A percentile compares a stretch with the other conserved stretches of the same genome.
phyloP scores from a whole-genome alignment of 2,797 vertebrate genomes.

The Eospalax fontanierii region DNA sequence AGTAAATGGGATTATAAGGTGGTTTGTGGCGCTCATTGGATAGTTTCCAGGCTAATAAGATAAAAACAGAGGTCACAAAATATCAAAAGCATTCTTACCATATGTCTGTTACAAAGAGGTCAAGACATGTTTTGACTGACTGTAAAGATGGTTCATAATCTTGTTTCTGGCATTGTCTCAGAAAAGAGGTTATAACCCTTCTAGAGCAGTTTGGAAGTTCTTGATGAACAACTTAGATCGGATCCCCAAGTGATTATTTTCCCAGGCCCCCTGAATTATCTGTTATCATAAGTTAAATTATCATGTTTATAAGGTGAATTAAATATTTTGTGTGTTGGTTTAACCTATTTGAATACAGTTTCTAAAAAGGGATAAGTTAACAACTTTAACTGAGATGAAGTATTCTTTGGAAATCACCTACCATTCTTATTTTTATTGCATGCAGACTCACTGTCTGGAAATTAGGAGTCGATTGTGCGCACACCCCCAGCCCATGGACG shows the following conservation, averaged over 20 bases:
- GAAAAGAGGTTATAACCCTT: too few species aligned
- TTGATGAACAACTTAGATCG: background rate
- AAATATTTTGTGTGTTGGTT: background rate
- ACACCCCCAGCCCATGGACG: background rate
- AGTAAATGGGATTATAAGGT: background rate
- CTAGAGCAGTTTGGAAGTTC: background rate
- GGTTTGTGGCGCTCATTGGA: background rate
- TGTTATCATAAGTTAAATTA: too few species aligned
- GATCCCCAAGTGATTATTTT: background rate
- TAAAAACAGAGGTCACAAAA: background rate
- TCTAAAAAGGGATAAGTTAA: background rate
- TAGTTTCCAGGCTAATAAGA: background rate
- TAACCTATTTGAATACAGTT: background rate
- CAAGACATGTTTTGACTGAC: background rate
- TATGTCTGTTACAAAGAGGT: background rate
- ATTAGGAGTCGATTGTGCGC: background rate
- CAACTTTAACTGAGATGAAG: background rate
- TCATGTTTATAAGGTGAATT: background rate
- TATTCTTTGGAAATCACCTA: slow-evolving; percentile 17
- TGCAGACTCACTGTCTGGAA: background rate
- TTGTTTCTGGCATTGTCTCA: background rate
- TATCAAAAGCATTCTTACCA: background rate
- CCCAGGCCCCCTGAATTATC: background rate
- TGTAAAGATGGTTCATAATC: background rate
- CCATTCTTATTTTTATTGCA: background rate